Conservation (phyloP, 2,888 invertebrate genomes). For the Spodoptera littoralis region DNA sequence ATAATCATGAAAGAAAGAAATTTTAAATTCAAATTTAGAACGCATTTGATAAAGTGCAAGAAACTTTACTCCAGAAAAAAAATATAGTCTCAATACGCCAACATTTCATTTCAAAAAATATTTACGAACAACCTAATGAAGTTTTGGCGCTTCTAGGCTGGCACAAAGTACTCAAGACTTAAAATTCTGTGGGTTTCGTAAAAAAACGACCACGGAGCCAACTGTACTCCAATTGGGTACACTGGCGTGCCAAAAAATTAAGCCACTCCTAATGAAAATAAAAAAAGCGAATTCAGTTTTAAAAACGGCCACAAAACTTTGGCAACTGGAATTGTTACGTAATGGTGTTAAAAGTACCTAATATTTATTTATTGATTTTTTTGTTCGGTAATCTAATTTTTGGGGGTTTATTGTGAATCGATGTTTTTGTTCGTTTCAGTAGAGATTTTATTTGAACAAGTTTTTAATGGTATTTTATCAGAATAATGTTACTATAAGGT, state of each 20-base stretch:
- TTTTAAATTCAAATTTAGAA: too few relatives aligned
- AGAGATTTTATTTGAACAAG: too few relatives aligned
- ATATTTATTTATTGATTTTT: too few relatives aligned
- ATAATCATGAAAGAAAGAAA: too few relatives aligned
- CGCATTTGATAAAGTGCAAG: too few relatives aligned
- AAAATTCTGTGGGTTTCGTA: conserved; percentile 18
- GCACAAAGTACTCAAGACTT: conserved; percentile 29
- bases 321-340: conserved; percentile 25
- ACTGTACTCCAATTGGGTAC: conserved; percentile 32
- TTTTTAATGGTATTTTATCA: too few relatives aligned
- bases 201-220: conserved; percentile 20
- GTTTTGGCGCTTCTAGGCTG: conserved; percentile 8
- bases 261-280: conserved; percentile 11
- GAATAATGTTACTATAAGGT: too few relatives aligned
- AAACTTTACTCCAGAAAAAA: too few relatives aligned
- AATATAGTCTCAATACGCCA: too few relatives aligned
- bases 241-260: conserved; percentile 48
- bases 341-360: neutral
- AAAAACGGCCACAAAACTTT: conserved; percentile 33
- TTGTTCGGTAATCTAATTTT: too few relatives aligned
- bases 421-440: too few relatives aligned
- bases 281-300: conserved; percentile 32
- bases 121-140: conserved; percentile 1
- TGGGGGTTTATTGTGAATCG: too few relatives aligned
- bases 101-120: neutral